Percentiles rank a stretch among this genome's conserved stretches.
phyloP scores from a whole-genome alignment of 2,113 vertebrate genomes.

The Smithornis capensis region DNA sequence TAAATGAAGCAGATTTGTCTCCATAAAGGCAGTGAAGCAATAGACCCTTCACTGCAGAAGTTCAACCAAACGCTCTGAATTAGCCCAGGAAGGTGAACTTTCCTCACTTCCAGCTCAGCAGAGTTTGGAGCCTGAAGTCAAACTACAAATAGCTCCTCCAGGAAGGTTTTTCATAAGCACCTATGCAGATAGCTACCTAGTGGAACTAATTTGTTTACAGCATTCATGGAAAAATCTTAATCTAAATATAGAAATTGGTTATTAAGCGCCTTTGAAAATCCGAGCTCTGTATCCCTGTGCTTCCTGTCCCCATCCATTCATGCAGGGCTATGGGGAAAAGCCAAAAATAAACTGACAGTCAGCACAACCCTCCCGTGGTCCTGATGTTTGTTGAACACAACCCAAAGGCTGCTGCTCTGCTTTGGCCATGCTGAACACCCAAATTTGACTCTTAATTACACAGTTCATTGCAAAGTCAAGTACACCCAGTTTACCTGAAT shows the following conservation, averaged over 20 bases:
- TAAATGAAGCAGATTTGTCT: neutral
- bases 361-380: rapidly evolving
- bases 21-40: neutral
- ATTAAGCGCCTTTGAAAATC: neutral
- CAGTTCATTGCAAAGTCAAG: neutral
- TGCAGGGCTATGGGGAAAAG: neutral
- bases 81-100: neutral
- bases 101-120: neutral
- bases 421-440: neutral
- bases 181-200: neutral
- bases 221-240: neutral
- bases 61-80: neutral
- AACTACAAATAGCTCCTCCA: neutral
- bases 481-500: neutral
- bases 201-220: constrained; percentile 46
- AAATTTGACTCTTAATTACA: neutral
- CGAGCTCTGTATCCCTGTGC: neutral
- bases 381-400: neutral
- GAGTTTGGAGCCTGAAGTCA: neutral
- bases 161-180: neutral
- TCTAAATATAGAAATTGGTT: no score
- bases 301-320: neutral
- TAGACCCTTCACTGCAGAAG: neutral
- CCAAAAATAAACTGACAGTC: neutral
- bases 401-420: neutral